Evolutionary conservation across 1,140 invertebrate genomes (phyloP).

Genomic region (Trichonephila clavipes): DNA sequence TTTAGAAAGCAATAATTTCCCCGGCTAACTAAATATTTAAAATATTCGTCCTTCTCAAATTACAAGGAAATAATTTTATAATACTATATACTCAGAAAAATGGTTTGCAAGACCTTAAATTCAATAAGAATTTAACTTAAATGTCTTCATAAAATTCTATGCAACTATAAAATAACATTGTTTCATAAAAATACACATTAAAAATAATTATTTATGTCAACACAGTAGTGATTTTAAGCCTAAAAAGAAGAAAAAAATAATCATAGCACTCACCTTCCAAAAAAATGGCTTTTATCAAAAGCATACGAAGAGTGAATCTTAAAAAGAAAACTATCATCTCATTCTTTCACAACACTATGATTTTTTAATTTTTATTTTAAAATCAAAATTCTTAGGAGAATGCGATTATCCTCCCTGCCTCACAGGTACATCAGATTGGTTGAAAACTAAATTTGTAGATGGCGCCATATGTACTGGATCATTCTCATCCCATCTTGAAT

Average conservation of each 20-base stretch:
- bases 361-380: not conserved
- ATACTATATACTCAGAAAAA: no score
- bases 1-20: no score
- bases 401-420: not conserved
- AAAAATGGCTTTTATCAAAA: no score
- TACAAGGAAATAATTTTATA: not conserved
- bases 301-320: not conserved
- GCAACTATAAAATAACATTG: not conserved
- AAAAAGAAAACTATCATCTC: not conserved
- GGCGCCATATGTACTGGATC: not conserved
- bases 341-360: not conserved
- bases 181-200: not conserved
- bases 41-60: constrained; percentile 18
- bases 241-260: not conserved
- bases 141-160: no score
- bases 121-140: no score
- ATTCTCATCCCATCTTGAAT: not conserved
- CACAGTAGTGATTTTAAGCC: not conserved
- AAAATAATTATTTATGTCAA: not conserved
- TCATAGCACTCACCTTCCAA: no score
- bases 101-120: no score
- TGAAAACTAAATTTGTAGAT: not conserved
- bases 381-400: not conserved
- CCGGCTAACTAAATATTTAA: not conserved
- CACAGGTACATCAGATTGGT: not conserved